Evolutionary conservation across 2,797 vertebrate species (phyloP), one percentile per base, ranked within the genome.

Genomic region (Cuculus canorus): DNA sequence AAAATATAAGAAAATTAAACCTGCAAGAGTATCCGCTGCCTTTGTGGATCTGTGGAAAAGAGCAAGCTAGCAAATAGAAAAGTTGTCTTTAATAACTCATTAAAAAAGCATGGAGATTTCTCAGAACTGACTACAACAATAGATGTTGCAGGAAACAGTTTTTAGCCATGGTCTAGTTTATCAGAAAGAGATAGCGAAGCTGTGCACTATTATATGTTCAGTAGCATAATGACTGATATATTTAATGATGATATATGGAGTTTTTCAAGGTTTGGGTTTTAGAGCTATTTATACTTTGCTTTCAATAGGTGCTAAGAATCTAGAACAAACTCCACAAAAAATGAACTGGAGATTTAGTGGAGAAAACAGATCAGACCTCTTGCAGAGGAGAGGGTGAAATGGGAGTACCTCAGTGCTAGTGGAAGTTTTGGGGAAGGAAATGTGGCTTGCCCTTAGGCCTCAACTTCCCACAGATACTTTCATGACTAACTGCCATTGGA

Each of bases 1-100:
- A 82, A 98, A 97, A 95, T 73, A 84, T 93, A 96, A 96, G 92
- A 91, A 92, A 95, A 97, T 97, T 97, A 98, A 98, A 96, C 95
- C 96, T 96, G 6, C 89, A 84, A 90, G 35, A 71, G 33, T 35
- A 80, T 53, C 21, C 2, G 53, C 13, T 60, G 19, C 17, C 37
- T 92, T 83, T 87, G 35, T 86, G 13, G 35, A 53, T 92, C 48
- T 33, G 33, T 75, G 25, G 63, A 73, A 80, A 59, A 90, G 4
- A 65, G 13, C 35, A 43, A 17, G 4, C 4, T 61, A 57, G n/a
- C 24, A 95, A 59, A 14, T 11, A 86, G 27, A 89, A 84, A 79
- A 57, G 8, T 15, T 25, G 2, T 43, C 13, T 84, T 86, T 69
- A 82, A 63, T 39, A 77, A 52, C 12, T 52, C 2, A 56, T 66